A percentile compares a stretch with the other conserved stretches of the same genome.
These are phyloP conservation scores for Dermochelys coriacea DNA, from an alignment of 2,797 vertebrate species.

Conservation along the genomic window DNA sequence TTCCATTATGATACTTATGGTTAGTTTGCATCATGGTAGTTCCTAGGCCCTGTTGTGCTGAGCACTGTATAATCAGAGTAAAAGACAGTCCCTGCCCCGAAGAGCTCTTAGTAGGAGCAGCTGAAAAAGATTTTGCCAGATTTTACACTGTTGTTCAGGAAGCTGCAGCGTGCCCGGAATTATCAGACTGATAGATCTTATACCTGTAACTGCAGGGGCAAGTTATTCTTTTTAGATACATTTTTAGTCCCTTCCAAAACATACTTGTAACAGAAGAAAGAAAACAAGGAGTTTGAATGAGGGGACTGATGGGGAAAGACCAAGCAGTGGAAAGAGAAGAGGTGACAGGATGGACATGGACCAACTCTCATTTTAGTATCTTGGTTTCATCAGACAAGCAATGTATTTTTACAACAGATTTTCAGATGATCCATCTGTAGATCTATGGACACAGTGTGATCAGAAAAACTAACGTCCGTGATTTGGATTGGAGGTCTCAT, in stretches of 20 bases:
- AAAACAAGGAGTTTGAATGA: neutral
- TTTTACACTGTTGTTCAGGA: neutral
- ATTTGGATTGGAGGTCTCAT: neutral
- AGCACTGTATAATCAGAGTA: neutral
- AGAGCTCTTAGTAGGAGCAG: neutral
- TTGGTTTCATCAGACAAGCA: neutral
- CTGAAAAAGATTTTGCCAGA: neutral
- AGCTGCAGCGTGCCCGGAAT: neutral
- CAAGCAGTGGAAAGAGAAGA: neutral
- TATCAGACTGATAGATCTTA: neutral
- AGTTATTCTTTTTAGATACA: neutral
- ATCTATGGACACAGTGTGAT: neutral
- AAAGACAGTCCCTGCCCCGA: neutral
- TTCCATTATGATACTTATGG: neutral
- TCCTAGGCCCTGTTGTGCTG: neutral
- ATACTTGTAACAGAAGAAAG: neutral
- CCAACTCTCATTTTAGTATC: neutral
- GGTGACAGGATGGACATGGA: neutral
- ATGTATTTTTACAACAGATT: neutral
- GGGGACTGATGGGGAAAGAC: neutral
- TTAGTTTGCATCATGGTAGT: neutral
- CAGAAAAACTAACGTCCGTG: neutral
- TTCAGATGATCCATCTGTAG: neutral
- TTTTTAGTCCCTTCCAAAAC: neutral
- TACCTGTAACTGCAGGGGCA: neutral